Percentiles rank a stretch among this genome's conserved stretches.
phyloP scores from a whole-genome alignment of 2,888 invertebrate species.

The Agriopis leucophaearia region DNA sequence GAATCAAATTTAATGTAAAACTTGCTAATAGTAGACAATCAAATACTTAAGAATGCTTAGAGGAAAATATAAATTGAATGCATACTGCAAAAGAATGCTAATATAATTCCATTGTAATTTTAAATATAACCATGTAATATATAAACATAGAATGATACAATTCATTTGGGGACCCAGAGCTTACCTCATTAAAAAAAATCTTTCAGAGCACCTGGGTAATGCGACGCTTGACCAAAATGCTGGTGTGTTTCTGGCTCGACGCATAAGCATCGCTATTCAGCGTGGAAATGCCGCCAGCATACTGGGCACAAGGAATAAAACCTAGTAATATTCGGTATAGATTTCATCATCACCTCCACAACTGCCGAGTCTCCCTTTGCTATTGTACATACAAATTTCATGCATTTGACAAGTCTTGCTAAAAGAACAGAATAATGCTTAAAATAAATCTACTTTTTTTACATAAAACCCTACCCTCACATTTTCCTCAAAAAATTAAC shows the following conservation, averaged over 20 bases:
- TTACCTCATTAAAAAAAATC: too few species aligned
- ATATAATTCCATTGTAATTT: too few species aligned
- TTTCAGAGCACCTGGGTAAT: too few species aligned
- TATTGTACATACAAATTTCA: background rate
- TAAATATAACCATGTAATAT: background rate
- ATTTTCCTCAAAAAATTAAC: background rate
- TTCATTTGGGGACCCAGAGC: too few species aligned
- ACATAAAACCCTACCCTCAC: background rate
- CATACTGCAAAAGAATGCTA: background rate
- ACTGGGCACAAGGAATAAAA: too few species aligned
- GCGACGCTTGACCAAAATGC: too few species aligned
- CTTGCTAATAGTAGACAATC: background rate
- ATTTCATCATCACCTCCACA: background rate
- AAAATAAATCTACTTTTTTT: conserved; percentile 2
- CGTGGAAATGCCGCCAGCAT: too few species aligned
- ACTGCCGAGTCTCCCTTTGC: background rate
- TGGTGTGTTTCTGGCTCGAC: too few species aligned
- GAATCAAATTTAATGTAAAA: background rate
- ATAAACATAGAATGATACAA: background rate
- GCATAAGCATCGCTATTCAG: too few species aligned
- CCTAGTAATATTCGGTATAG: too few species aligned
- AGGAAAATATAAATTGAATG: background rate
- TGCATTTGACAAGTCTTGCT: background rate
- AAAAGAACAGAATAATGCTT: conserved; percentile 1
- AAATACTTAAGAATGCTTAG: background rate